Evolutionary conservation across 2,888 invertebrate species (phyloP).

Genomic region (Hylaea fasciaria): DNA sequence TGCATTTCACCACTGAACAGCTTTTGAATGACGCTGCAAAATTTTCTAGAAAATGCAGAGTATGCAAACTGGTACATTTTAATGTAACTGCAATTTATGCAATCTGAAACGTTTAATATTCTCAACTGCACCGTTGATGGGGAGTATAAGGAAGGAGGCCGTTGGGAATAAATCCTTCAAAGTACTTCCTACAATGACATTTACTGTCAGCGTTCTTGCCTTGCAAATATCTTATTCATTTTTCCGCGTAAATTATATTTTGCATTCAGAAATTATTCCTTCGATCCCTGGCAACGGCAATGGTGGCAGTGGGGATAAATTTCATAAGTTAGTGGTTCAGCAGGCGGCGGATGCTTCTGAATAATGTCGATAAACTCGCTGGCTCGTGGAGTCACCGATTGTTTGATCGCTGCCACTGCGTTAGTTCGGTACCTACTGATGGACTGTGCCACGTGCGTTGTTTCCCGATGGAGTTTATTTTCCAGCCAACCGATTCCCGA

Average conservation of each 20-base stretch:
- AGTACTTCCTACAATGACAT: too few relatives aligned
- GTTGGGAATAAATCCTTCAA: too few relatives aligned
- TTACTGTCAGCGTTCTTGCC: too few relatives aligned
- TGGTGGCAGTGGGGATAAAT: conserved; percentile 4
- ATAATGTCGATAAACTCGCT: background rate
- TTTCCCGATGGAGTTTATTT: background rate
- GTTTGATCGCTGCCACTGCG: background rate
- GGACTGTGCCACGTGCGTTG: too few relatives aligned
- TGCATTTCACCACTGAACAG: background rate
- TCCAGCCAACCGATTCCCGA: too few relatives aligned
- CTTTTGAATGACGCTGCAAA: background rate
- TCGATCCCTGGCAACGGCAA: background rate
- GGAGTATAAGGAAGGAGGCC: too few relatives aligned
- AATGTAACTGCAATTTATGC: background rate
- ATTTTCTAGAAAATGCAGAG: background rate
- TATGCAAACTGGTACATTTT: background rate
- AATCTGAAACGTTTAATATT: background rate
- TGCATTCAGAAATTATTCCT: too few relatives aligned
- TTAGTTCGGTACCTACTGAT: too few relatives aligned
- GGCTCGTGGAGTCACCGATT: background rate
- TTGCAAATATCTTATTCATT: too few relatives aligned
- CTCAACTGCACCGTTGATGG: too few relatives aligned
- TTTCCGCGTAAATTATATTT: too few relatives aligned
- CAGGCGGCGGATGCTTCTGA: background rate
- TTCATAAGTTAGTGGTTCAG: conserved; percentile 4